phyloP scores from a whole-genome alignment of 2,113 vertebrate genomes.

The Plotosus lineatus region DNA sequence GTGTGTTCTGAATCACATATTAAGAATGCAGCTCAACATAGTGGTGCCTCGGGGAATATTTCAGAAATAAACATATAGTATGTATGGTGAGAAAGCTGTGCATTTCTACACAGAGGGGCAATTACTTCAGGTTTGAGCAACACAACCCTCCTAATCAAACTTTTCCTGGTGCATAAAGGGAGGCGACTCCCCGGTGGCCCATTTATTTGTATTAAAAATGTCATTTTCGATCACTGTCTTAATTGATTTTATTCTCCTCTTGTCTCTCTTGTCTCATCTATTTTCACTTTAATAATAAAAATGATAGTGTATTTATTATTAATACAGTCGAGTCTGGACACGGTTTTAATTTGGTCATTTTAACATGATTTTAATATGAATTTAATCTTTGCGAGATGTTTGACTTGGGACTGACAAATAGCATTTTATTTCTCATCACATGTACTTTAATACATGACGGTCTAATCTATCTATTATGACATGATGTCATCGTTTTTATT shows the following conservation, averaged over 20 bases:
- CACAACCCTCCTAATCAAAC: conserved; percentile 55
- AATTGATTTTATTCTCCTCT: conserved; percentile 59
- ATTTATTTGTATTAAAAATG: conserved; percentile 65
- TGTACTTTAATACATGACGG: conserved; percentile 1
- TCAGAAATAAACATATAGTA: conserved; percentile 22
- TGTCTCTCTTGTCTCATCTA: conserved; percentile 37
- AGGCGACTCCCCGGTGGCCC: conserved; percentile 57
- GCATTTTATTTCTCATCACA: conserved; percentile 11
- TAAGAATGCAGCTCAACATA: conserved; percentile 58
- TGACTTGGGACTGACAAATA: conserved; percentile 43
- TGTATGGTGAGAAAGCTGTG: neutral
- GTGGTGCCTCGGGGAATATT: conserved; percentile 53
- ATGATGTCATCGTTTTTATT: conserved; percentile 14
- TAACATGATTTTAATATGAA: conserved; percentile 39
- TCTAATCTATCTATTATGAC: conserved; percentile 24
- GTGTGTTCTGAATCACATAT: conserved; percentile 48
- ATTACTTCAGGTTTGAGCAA: conserved; percentile 49
- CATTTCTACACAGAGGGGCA: conserved; percentile 37
- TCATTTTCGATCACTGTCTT: conserved; percentile 60
- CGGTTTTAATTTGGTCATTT: conserved; percentile 39
- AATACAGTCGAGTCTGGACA: conserved; percentile 40
- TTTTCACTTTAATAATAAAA: conserved; percentile 59
- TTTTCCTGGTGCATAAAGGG: conserved; percentile 59
- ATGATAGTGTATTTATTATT: conserved; percentile 56
- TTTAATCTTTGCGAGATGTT: conserved; percentile 28